Evolutionary conservation across 53 echinoderm and acorn worm genomes (phyloP), one percentile per base, ranked within the genome.

Genomic region (Echinarachnius parma): DNA sequence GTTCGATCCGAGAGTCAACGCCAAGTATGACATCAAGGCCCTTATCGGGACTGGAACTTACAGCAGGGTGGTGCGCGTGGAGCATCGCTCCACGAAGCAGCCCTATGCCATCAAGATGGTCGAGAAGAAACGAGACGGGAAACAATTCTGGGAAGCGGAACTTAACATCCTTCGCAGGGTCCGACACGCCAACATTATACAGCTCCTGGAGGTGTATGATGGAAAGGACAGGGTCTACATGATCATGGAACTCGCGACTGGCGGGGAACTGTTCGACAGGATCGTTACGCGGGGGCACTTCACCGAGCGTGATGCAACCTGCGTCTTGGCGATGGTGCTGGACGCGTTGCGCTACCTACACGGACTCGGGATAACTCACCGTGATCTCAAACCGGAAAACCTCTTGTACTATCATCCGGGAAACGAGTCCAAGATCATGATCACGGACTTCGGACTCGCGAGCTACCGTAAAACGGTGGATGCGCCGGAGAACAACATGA

Each of bases 81-180:
- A 98, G 64, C 91, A 98, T 50, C 78, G 88, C 27, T 76, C 90
- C 0, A 92, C 98, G 5, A 85, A 82, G 46, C 91, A 98, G 48
- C 98, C 98, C 1, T 98, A 92, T 59, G 98, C 98, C 24, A 98
- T 98, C 81, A 98, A 98, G 56, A 98, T 98, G 98, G 90, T 98
- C 56, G 98, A 98, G 77, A 91, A 91, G 71, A 77, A 83, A 42
- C 48, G 88, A 34, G 91, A 91, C 55, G 98, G 91, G 2, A 98
- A 98, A 36, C 92, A 92, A 50, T 87, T 79, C 60, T 98, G 88
- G 84, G 98, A 98, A 28, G 87, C 85, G 14, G 98, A 98, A 83
- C 70, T 98, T 2, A 85, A 79, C 21, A 91, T 98, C 35, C 76
- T 98, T 16, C 83, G 91, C 25, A 57, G 98, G 55, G 98, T 98